These are phyloP conservation scores for Actinia equina DNA, from an alignment of 64 coral and sea anemone genomes.

Conservation along the genomic window DNA sequence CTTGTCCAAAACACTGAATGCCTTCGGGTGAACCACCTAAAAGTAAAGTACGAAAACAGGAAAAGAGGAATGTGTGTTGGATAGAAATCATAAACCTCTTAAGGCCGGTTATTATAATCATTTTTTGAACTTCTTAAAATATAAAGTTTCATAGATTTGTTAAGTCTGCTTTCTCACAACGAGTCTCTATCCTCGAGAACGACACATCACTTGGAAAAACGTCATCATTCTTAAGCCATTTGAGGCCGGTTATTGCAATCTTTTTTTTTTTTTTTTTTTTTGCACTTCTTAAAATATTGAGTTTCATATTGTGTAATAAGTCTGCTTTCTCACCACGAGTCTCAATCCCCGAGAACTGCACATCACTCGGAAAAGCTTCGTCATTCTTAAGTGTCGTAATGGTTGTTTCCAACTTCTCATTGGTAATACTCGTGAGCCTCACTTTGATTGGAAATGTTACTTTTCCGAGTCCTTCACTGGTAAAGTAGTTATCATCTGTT, in stretches of 20 bases:
- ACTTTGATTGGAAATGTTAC: conserved; percentile 63
- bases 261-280: too few species aligned
- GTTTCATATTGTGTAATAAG: neutral
- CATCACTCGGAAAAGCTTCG: conserved; percentile 15
- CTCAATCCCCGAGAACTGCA: conserved; percentile 62
- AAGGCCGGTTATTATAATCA: too few species aligned
- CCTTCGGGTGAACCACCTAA: conserved; percentile 65
- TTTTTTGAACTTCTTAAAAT: too few species aligned
- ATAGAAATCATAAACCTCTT: neutral
- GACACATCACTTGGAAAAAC: conserved; percentile 32
- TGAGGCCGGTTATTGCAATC: too few species aligned
- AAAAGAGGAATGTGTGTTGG: too few species aligned
- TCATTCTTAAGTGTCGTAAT: conserved; percentile 42
- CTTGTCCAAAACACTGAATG: conserved; percentile 73
- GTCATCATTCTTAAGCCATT: conserved; percentile 47
- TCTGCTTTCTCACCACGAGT: neutral
- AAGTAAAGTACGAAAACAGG: neutral
- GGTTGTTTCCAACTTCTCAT: conserved; percentile 51
- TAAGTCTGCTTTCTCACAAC: neutral
- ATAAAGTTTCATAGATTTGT: neutral
- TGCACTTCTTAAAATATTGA: too few species aligned
- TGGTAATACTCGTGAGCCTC: conserved; percentile 57
- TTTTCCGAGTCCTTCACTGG: conserved; percentile 42
- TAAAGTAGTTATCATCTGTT: conserved; percentile 69
- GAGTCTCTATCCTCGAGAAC: conserved; percentile 46